Percentiles rank a stretch among this genome's conserved stretches.
Conservation (phyloP, 2,113 vertebrate species). For the Alexandromys fortis region DNA sequence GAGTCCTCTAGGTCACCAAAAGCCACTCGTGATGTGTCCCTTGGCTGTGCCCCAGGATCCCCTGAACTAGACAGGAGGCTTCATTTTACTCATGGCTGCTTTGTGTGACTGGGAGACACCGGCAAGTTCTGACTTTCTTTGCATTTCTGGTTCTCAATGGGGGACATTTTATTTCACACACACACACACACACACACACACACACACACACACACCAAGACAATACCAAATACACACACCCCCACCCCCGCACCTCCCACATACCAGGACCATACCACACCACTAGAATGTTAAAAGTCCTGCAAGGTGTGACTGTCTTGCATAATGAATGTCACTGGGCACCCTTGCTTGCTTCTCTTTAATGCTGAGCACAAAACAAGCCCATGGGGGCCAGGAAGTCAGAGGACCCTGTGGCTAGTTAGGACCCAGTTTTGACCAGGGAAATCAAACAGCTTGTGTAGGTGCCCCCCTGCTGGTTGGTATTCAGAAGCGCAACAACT, state of each 20-base stretch:
- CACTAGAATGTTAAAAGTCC: background rate
- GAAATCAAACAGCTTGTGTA: slow-evolving; percentile 59
- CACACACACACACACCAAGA: background rate
- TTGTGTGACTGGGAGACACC: background rate
- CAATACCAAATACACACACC: background rate
- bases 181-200: background rate
- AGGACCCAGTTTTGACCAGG: background rate
- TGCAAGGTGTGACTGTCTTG: background rate
- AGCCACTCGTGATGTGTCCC: background rate
- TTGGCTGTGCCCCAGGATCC: background rate
- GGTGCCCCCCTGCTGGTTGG: slow-evolving; percentile 74
- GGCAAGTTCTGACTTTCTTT: background rate
- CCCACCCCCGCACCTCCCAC: background rate
- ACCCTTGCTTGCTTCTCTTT: background rate
- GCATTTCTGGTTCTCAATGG: background rate
- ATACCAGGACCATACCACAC: background rate
- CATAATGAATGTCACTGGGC: background rate
- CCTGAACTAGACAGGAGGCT: background rate
- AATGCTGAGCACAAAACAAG: background rate
- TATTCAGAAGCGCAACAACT: slow-evolving; percentile 69
- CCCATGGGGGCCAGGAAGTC: background rate
- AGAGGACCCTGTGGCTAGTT: background rate
- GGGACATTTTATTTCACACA: background rate
- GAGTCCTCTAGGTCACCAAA: background rate
- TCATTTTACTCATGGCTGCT: background rate